A percentile compares a stretch with the other conserved stretches of the same genome.
Evolutionary conservation across 2,888 invertebrate genomes (phyloP).

Genomic region (Chouioia cunea): DNA sequence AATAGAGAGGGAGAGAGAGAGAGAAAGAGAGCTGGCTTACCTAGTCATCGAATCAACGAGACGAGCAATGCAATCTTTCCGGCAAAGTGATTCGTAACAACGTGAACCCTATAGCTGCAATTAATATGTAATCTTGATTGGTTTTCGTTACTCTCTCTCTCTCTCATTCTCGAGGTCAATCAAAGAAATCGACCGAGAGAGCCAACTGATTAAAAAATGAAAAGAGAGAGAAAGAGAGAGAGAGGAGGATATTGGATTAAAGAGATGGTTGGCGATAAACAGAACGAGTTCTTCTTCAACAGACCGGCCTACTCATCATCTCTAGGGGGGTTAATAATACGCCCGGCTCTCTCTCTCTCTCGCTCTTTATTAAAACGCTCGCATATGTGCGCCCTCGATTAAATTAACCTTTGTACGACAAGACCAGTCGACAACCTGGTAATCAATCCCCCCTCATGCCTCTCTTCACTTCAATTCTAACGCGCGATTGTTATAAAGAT

Average conservation of each 20-base stretch:
- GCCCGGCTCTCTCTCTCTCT: constrained; percentile 27
- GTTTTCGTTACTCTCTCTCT: constrained; percentile 50
- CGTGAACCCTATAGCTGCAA: constrained; percentile 51
- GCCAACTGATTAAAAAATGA: constrained; percentile 44
- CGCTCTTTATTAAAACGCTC: constrained; percentile 34
- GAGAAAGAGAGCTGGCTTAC: too few species aligned
- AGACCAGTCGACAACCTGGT: not conserved
- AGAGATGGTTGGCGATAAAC: constrained; percentile 16
- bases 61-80: too few species aligned
- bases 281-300: constrained; percentile 16
- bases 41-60: too few species aligned
- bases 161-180: constrained; percentile 27
- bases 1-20: too few species aligned
- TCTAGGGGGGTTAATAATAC: not conserved
- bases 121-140: constrained; percentile 66
- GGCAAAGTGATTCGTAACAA: too few species aligned
- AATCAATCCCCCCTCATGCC: constrained; percentile 1
- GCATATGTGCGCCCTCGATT: too few species aligned
- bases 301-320: constrained; percentile 29
- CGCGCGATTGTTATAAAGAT: constrained; percentile 17
- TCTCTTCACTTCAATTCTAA: constrained; percentile 2
- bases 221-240: not conserved
- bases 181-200: constrained; percentile 43
- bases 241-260: constrained; percentile 32
- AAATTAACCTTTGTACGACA: too few species aligned